A percentile compares a stretch with the other conserved stretches of the same genome.
Conservation (phyloP, 2,888 invertebrate genomes). For the Aphidius colemani region DNA sequence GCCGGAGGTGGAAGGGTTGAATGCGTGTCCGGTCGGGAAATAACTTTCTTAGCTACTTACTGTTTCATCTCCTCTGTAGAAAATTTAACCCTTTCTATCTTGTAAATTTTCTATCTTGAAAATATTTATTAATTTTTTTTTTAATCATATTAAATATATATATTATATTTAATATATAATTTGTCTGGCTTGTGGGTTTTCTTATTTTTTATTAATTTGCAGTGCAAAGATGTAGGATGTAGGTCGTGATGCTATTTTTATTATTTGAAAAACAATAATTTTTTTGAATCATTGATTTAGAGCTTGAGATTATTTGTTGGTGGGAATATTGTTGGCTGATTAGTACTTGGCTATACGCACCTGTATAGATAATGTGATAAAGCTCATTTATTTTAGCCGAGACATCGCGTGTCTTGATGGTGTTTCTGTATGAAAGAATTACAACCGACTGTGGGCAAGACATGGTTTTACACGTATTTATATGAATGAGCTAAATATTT, state of each 20-base stretch:
- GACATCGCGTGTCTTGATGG: slow-evolving; percentile 58
- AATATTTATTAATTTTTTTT: neutral
- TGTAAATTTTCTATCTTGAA: neutral
- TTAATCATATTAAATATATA: neutral
- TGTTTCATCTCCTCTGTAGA: slow-evolving; percentile 57
- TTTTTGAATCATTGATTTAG: neutral
- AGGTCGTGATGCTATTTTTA: neutral
- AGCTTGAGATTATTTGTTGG: slow-evolving; percentile 4
- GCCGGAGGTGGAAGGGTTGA: slow-evolving; percentile 49
- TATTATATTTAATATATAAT: neutral
- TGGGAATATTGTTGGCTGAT: slow-evolving; percentile 7
- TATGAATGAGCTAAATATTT: too few relatives aligned
- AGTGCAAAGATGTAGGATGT: neutral
- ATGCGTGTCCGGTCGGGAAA: slow-evolving; percentile 60
- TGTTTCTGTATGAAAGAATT: slow-evolving; percentile 35
- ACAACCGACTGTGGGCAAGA: slow-evolving; percentile 6
- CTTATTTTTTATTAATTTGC: too few relatives aligned
- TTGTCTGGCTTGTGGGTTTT: too few relatives aligned
- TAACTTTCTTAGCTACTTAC: slow-evolving; percentile 61
- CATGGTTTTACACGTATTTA: too few relatives aligned
- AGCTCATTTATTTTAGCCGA: slow-evolving; percentile 39
- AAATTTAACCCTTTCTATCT: slow-evolving; percentile 8
- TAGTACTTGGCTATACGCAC: slow-evolving; percentile 18
- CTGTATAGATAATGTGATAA: slow-evolving; percentile 10
- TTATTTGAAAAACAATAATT: too few relatives aligned